Evolutionary conservation across 2,113 vertebrate genomes (phyloP).

Genomic region (Forbesichthys agassizii): DNA sequence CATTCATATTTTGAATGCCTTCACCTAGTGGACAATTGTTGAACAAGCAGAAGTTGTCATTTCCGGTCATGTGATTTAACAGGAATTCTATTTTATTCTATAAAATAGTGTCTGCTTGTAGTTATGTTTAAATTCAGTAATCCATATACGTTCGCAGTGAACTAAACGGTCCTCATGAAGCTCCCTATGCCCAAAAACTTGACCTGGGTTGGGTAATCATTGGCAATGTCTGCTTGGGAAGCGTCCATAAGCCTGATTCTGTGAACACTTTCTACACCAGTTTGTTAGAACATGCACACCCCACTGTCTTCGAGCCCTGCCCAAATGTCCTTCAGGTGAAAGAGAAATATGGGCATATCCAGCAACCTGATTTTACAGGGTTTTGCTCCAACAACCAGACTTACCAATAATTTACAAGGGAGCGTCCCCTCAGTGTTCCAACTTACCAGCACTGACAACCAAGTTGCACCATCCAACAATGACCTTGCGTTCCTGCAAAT

Average conservation of each 20-base stretch:
- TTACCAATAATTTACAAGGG: not conserved
- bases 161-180: not conserved
- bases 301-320: not conserved
- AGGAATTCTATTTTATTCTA: no score
- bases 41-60: no score
- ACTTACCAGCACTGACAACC: not conserved
- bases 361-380: not conserved
- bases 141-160: no score
- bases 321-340: slow-evolving; percentile 5
- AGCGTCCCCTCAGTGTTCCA: not conserved
- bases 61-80: no score
- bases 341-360: not conserved
- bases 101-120: no score
- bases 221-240: not conserved
- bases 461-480: not conserved
- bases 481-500: not conserved
- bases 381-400: not conserved
- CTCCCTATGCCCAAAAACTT: not conserved
- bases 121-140: no score
- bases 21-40: no score
- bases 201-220: not conserved
- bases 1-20: no score
- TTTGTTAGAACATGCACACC: not conserved
- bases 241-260: not conserved
- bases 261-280: not conserved